Percentiles rank a stretch among this genome's conserved stretches.
Evolutionary conservation across 1,140 invertebrate genomes (phyloP).

Genomic region (Euura lappo): DNA sequence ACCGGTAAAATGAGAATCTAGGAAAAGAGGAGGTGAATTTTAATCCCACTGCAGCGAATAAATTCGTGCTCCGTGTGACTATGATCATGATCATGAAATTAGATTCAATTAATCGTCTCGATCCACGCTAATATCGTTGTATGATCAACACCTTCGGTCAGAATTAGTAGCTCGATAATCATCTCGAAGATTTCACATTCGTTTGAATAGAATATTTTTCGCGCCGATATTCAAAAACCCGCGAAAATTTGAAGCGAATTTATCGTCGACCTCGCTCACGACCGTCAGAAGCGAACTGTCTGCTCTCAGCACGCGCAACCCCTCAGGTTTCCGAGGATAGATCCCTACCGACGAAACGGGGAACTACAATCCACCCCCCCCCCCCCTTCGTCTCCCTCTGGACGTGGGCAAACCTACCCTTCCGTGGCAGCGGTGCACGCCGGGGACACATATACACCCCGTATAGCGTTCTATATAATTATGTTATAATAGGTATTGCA

Average conservation of each 20-base stretch:
- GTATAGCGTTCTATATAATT: conserved; percentile 41
- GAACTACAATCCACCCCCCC: not conserved
- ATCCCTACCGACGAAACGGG: not conserved
- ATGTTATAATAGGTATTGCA: conserved; percentile 54
- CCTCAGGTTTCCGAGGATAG: not conserved
- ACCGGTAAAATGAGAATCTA: not conserved
- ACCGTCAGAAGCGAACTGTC: not conserved
- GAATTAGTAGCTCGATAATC: not conserved
- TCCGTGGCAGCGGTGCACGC: not conserved
- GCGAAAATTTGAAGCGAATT: not conserved
- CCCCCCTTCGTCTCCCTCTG: not conserved
- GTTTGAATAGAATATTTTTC: not conserved
- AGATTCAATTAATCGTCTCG: not conserved
- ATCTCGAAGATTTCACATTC: too few species aligned
- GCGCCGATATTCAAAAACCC: not conserved
- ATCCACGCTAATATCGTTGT: not conserved
- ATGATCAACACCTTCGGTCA: not conserved
- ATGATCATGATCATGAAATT: not conserved
- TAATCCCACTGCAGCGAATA: not conserved
- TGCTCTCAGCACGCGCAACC: not conserved
- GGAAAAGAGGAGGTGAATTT: not conserved
- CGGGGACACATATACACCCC: conserved; percentile 7
- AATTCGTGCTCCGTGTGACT: not conserved
- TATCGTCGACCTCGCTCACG: not conserved
- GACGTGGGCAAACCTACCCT: not conserved